Evolutionary conservation across 2,888 invertebrate genomes (phyloP).

Genomic region (Neuroscelio doddi): DNA sequence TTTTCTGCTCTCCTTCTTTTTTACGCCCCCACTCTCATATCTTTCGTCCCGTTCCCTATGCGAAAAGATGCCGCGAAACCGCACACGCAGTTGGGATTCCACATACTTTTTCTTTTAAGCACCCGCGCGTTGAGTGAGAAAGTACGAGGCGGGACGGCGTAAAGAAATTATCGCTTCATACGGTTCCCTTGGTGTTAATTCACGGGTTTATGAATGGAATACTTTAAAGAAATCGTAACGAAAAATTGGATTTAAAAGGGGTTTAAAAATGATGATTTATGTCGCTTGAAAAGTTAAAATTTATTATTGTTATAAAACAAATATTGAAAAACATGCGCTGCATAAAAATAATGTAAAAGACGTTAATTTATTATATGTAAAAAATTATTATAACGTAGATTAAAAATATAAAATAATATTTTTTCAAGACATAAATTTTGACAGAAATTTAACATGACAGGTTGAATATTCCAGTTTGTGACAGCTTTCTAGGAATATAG

Average conservation of each 20-base stretch:
- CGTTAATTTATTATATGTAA: too few relatives aligned
- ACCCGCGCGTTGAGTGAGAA: conserved; percentile 36
- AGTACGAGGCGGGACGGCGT: conserved; percentile 38
- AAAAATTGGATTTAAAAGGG: conserved; percentile 22
- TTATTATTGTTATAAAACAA: too few relatives aligned
- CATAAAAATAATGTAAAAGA: too few relatives aligned
- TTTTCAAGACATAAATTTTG: too few relatives aligned
- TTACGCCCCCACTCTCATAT: not conserved
- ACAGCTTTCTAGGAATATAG: conserved; percentile 37
- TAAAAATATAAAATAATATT: too few relatives aligned
- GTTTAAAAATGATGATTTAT: too few relatives aligned
- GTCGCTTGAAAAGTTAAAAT: too few relatives aligned
- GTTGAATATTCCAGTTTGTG: conserved; percentile 17
- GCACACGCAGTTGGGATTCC: conserved; percentile 39
- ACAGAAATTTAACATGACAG: too few relatives aligned
- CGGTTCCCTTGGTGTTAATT: conserved; percentile 33
- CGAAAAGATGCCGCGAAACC: conserved; percentile 40
- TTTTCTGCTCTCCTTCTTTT: conserved; percentile 28
- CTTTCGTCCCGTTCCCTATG: conserved; percentile 12
- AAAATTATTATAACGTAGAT: too few relatives aligned
- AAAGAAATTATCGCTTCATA: conserved; percentile 42
- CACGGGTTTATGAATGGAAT: conserved; percentile 40
- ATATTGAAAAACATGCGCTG: too few relatives aligned
- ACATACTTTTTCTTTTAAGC: conserved; percentile 27
- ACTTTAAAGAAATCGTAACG: conserved; percentile 32